Percentiles rank a stretch among this genome's conserved stretches.
phyloP scores from a whole-genome alignment of 2,797 vertebrate genomes.

The Centropyge bicolor region DNA sequence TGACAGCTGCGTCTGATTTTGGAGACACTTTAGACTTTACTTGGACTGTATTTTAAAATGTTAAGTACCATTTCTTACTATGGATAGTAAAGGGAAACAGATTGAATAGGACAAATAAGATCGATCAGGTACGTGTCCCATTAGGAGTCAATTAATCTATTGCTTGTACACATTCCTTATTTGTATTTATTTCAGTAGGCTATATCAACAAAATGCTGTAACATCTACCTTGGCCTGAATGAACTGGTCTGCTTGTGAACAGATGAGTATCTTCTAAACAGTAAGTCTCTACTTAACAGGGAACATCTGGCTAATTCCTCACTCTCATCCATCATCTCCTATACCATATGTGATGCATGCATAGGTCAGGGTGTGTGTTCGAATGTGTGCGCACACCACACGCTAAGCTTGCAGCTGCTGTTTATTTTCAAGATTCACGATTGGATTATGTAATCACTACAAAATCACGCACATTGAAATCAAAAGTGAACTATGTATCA shows the following conservation, averaged over 20 bases:
- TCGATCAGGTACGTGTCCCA: too few relatives aligned
- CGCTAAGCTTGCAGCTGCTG: constrained; percentile 11
- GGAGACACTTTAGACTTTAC: too few relatives aligned
- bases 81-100: too few relatives aligned
- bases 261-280: not conserved
- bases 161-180: not conserved
- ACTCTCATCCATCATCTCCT: constrained; percentile 11
- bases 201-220: not conserved
- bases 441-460: not conserved
- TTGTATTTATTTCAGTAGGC: not conserved
- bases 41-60: too few relatives aligned
- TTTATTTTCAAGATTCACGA: not conserved
- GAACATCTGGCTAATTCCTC: constrained; percentile 36
- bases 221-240: not conserved
- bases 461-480: not conserved
- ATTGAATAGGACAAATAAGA: too few relatives aligned
- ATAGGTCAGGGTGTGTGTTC: not conserved
- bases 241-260: not conserved
- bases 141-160: too few relatives aligned
- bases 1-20: too few relatives aligned
- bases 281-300: not conserved
- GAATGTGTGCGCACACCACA: not conserved
- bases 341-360: not conserved
- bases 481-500: not conserved
- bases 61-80: too few relatives aligned